phyloP scores from a whole-genome alignment of 2,113 vertebrate species.

The zebrafish (Danio rerio) region DNA sequence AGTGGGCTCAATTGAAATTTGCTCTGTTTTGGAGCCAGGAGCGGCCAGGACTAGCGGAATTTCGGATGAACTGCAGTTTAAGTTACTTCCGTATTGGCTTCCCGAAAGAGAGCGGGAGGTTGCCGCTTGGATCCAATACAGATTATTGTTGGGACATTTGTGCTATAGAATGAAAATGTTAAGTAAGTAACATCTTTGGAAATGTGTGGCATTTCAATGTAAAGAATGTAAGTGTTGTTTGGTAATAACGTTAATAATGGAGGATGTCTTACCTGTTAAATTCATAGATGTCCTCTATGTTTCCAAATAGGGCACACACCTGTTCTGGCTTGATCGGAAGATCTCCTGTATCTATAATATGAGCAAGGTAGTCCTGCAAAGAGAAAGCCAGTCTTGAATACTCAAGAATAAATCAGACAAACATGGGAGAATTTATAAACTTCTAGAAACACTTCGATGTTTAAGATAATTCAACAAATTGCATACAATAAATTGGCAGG shows the following conservation, averaged over 20 bases:
- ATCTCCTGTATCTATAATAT: constrained; percentile 87
- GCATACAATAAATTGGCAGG: no score
- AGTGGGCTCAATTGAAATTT: no score
- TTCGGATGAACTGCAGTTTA: no score
- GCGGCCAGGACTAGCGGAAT: no score
- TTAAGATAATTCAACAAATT: no score
- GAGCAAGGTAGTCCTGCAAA: constrained; percentile 88
- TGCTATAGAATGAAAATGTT: not conserved
- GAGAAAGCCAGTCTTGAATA: constrained; percentile 1
- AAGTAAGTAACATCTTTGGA: not conserved
- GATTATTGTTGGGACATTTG: not conserved
- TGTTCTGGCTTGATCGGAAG: constrained; percentile 82
- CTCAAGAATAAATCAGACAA: not conserved
- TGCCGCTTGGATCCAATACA: no score
- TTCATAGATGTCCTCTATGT: constrained; percentile 88
- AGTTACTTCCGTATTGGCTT: no score
- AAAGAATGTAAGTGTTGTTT: not conserved
- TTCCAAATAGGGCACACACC: constrained; percentile 87
- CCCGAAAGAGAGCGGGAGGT: no score
- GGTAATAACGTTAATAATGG: no score
- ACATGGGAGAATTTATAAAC: not conserved
- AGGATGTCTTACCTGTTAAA: constrained; percentile 80
- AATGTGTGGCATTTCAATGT: not conserved
- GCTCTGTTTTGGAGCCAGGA: no score
- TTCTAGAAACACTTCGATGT: no score